Evolutionary conservation across 2,797 vertebrate species (phyloP).

Genomic region (Channa striata): DNA sequence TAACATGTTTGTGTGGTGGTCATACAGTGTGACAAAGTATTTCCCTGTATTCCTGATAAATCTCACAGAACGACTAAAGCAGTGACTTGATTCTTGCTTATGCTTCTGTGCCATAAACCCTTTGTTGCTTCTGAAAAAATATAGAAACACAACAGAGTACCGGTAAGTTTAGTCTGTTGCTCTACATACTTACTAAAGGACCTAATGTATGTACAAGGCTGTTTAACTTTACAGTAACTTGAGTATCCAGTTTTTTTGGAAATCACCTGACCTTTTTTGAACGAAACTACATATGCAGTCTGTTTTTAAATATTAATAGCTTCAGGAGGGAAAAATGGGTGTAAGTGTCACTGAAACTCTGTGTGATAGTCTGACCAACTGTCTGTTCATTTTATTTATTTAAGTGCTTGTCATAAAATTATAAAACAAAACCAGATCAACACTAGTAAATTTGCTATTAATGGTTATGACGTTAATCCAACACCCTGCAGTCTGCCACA

Average conservation of each 20-base stretch:
- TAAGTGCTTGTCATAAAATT: background rate
- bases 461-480: background rate
- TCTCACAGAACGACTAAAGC: background rate
- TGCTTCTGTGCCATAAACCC: background rate
- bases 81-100: background rate
- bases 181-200: too few species aligned
- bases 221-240: too few species aligned
- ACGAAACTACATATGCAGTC: background rate
- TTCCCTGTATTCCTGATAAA: background rate
- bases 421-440: background rate
- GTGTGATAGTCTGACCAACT: too few species aligned
- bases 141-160: background rate
- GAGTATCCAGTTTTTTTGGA: slow-evolving; percentile 7
- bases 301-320: background rate
- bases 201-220: too few species aligned
- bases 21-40: background rate
- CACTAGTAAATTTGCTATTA: background rate
- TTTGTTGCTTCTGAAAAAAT: background rate
- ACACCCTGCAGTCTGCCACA: background rate
- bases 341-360: background rate
- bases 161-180: background rate
- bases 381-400: too few species aligned
- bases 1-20: background rate
- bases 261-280: background rate
- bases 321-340: background rate